These are phyloP conservation scores for Hesperophylax magnus DNA, from an alignment of 1,140 invertebrate genomes.

Conservation along the genomic window DNA sequence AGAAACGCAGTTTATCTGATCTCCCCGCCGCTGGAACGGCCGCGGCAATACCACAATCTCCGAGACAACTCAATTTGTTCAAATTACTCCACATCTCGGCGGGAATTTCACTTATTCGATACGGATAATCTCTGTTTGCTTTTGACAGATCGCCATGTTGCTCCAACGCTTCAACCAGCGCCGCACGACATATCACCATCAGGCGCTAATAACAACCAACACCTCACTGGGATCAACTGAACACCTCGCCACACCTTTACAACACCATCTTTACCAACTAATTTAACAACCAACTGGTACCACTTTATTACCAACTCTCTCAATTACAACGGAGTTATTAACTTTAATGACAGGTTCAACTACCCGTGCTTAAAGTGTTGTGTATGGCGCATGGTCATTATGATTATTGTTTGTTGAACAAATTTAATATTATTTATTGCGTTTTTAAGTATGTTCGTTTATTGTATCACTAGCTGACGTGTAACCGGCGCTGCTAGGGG, in stretches of 20 bases:
- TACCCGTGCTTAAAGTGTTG: neutral
- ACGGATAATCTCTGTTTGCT: slow-evolving; percentile 48
- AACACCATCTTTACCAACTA: neutral
- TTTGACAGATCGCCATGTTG: slow-evolving; percentile 39
- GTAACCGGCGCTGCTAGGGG: too few species aligned
- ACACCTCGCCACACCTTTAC: neutral
- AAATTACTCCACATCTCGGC: slow-evolving; percentile 39
- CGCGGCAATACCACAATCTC: neutral
- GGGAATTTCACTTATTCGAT: slow-evolving; percentile 49
- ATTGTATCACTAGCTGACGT: too few species aligned
- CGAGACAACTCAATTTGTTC: slow-evolving; percentile 47
- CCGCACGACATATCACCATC: too few species aligned
- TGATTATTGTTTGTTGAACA: slow-evolving; percentile 1
- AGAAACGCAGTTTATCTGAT: neutral
- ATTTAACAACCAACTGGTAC: neutral
- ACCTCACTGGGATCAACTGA: neutral
- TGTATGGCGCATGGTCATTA: neutral
- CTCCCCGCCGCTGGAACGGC: neutral
- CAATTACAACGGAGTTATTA: neutral
- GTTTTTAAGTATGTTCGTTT: too few species aligned
- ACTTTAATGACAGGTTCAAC: neutral
- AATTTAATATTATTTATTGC: neutral
- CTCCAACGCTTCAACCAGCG: too few species aligned
- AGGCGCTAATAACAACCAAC: too few species aligned
- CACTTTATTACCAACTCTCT: neutral